These are phyloP conservation scores for Panopea generosa DNA, from an alignment of 2,888 invertebrate species.

Conservation along the genomic window DNA sequence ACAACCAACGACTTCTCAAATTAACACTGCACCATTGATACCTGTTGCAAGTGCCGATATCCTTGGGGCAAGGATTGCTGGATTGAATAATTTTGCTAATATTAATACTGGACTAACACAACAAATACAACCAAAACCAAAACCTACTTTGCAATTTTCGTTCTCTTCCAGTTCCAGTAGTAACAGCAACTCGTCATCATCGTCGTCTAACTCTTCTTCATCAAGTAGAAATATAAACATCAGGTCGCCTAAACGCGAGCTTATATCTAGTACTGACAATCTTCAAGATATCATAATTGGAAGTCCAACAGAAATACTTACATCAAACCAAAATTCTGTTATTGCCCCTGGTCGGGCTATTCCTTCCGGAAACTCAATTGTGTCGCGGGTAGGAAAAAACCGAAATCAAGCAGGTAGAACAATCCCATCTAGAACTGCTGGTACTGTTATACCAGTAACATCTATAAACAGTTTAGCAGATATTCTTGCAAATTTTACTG, in stretches of 20 bases:
- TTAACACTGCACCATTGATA: neutral
- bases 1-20: no score
- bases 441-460: constrained; percentile 43
- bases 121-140: neutral
- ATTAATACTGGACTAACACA: neutral
- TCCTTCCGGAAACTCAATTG: neutral
- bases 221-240: constrained; percentile 7
- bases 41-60: neutral
- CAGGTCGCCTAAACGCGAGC: neutral
- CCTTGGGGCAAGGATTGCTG: no score
- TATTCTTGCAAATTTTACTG: constrained; percentile 14
- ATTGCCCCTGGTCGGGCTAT: neutral
- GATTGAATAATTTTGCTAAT: no score
- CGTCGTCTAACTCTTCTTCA: constrained; percentile 48
- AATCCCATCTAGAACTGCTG: constrained; percentile 16
- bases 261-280: neutral
- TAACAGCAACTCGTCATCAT: constrained; percentile 47
- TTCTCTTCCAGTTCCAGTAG: constrained; percentile 30
- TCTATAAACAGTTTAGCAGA: constrained; percentile 37
- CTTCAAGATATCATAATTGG: neutral
- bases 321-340: neutral
- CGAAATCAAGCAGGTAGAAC: neutral
- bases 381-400: neutral
- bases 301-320: neutral
- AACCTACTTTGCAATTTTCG: constrained; percentile 29